phyloP scores from a whole-genome alignment of 2,797 vertebrate genomes.

The Pipistrellus kuhlii region DNA sequence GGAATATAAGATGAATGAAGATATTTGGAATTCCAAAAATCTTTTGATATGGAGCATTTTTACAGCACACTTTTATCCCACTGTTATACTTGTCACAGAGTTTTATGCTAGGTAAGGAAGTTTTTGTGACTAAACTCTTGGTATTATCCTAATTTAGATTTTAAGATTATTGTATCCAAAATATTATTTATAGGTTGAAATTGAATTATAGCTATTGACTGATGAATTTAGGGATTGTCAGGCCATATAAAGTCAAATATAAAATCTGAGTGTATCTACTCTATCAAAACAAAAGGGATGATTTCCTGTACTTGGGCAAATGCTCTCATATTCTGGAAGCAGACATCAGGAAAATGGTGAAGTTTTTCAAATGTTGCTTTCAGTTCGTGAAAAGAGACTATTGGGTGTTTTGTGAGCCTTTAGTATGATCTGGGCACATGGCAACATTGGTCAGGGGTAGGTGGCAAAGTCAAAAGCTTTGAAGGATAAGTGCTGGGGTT shows the following conservation, averaged over 20 bases:
- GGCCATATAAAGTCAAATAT: neutral
- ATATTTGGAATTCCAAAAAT: constrained; percentile 31
- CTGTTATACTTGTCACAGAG: neutral
- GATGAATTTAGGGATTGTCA: constrained; percentile 1
- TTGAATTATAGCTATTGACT: neutral
- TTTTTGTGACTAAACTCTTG: constrained; percentile 42
- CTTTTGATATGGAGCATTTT: neutral
- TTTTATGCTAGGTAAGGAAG: constrained; percentile 45
- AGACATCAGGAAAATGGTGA: neutral
- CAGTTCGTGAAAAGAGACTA: neutral
- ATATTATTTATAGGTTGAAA: constrained; percentile 19
- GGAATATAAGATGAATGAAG: neutral
- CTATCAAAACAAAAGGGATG: neutral
- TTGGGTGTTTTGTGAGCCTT: constrained; percentile 21
- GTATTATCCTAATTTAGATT: neutral
- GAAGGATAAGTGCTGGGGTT: neutral
- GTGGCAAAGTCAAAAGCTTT: constrained; percentile 19
- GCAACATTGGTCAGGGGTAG: neutral
- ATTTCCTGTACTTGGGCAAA: neutral
- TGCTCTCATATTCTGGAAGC: constrained; percentile 2
- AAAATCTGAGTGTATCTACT: constrained; percentile 3
- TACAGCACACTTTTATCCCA: neutral
- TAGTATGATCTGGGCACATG: neutral
- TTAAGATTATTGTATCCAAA: neutral
- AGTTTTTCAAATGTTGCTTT: constrained; percentile 10